Evolutionary conservation across 2,113 vertebrate species (phyloP).

Genomic region (Salvelinus alpinus): DNA sequence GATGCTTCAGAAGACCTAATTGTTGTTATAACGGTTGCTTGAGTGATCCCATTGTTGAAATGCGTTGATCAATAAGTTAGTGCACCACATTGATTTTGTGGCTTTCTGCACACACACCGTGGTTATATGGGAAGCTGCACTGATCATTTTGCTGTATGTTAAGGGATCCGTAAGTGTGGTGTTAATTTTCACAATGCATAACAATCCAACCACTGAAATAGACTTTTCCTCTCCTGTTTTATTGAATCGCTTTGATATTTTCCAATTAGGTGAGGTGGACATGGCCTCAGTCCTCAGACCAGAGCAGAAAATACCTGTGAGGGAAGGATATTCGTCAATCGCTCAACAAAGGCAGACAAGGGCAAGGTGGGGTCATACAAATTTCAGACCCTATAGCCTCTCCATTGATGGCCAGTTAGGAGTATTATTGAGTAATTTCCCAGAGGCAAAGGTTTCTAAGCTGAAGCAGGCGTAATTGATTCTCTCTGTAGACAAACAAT

Average conservation of each 20-base stretch:
- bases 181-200: background rate
- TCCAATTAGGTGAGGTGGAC: too few relatives aligned
- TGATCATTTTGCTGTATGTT: too few relatives aligned
- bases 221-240: background rate
- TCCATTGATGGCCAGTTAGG: background rate
- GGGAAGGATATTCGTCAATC: conserved; percentile 18
- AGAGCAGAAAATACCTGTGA: background rate
- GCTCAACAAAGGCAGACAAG: conserved; percentile 5
- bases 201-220: too few relatives aligned
- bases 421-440: conserved; percentile 15
- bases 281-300: background rate
- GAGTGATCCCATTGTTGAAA: too few relatives aligned
- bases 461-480: conserved; percentile 15
- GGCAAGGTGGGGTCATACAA: conserved; percentile 18
- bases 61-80: too few relatives aligned
- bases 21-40: too few relatives aligned
- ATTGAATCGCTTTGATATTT: too few relatives aligned
- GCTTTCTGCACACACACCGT: background rate
- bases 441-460: background rate
- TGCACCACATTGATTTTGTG: background rate
- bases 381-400: conserved; percentile 28
- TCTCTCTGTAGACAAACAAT: background rate
- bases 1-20: too few relatives aligned
- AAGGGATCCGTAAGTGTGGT: background rate
- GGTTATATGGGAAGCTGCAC: too few relatives aligned